Base-by-base conservation (phyloP, 2,888 invertebrate species). In the Xestia c-nigrum region DNA sequence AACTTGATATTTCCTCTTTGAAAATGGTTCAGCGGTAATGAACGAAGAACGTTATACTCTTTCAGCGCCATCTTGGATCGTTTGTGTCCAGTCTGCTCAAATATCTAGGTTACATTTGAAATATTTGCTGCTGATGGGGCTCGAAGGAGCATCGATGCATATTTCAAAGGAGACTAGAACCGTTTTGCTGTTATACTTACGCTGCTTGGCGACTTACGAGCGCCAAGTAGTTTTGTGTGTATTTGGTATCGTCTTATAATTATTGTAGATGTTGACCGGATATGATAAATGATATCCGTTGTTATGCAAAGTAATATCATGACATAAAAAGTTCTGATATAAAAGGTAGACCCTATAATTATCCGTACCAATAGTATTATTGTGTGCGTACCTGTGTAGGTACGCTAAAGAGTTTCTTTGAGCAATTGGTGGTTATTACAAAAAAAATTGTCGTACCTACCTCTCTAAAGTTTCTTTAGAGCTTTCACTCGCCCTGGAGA, bases 391-490 rank as follows among this genome's bases (percentile, higher is more conserved):
- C 31, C 14, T 24, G 21, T 43, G 38, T n/a, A n/a, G n/a, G n/a
- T 38, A 9, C 16, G 38, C 38, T n/a, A n/a, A 1, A n/a, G 5
- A n/a, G 21, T 46, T 61, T 40, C 1, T 47, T 72, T 74, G 3
- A 40, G 6, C 2, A 9, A n/a, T 52, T 52, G 52, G 5, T n/a
- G 10, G 16, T 31, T 31, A 31, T 59, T 31, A 19, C 9, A 59
- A 31, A 61, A 40, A 38, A 0, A 59, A 66, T 50, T 19, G 72
- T 55, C 74, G 38, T 59, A 81, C 81, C 43, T 83, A 96, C 96
- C 96, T 94, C 76, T 97, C 97, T 86, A 97, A 92, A 38, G 93
- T 94, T 38, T 96, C 97, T 84, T 90, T 96, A 0, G 96, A 96
- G 72, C 92, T 89, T 3, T 97, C 96, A 81, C 95, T 95, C 14